A percentile compares a stretch with the other conserved stretches of the same genome.
Evolutionary conservation across 2,888 invertebrate species (phyloP).

Genomic region (Folsomia candida): DNA sequence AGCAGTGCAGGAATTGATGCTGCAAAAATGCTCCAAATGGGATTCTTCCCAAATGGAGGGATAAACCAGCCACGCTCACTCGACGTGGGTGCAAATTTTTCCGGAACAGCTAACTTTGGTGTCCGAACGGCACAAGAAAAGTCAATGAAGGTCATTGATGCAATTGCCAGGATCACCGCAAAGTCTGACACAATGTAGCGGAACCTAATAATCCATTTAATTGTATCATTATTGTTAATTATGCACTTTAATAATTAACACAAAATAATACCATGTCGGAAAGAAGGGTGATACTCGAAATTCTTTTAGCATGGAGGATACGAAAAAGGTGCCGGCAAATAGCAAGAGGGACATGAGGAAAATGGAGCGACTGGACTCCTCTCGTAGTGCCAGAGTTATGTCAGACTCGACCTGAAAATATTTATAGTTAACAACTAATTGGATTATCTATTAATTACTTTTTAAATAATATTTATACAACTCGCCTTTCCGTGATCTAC

Average conservation of each 20-base stretch:
- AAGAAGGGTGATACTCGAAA: slow-evolving; percentile 53
- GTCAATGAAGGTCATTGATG: slow-evolving; percentile 55
- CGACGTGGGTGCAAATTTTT: slow-evolving; percentile 50
- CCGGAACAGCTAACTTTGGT: slow-evolving; percentile 54
- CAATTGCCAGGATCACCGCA: slow-evolving; percentile 57
- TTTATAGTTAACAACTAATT: not conserved
- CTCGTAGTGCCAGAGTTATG: not conserved
- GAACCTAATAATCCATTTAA: too few species aligned
- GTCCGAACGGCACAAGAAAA: slow-evolving; percentile 55
- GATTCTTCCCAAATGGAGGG: slow-evolving; percentile 52
- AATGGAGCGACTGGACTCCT: slow-evolving; percentile 30
- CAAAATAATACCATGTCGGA: slow-evolving; percentile 53
- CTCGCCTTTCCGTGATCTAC: not conserved
- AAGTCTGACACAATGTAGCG: slow-evolving; percentile 58
- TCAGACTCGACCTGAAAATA: not conserved
- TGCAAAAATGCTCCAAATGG: slow-evolving; percentile 57
- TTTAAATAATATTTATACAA: not conserved
- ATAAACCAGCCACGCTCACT: slow-evolving; percentile 35
- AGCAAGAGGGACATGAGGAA: slow-evolving; percentile 53
- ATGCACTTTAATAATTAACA: too few species aligned
- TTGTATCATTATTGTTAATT: too few species aligned
- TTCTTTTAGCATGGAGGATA: slow-evolving; percentile 52
- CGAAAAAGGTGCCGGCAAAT: slow-evolving; percentile 53
- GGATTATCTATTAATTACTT: not conserved
- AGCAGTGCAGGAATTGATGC: slow-evolving; percentile 59